Percentiles rank a stretch among this genome's conserved stretches.
Evolutionary conservation across 2,113 vertebrate species (phyloP).

Genomic region (Oriolus oriolus): DNA sequence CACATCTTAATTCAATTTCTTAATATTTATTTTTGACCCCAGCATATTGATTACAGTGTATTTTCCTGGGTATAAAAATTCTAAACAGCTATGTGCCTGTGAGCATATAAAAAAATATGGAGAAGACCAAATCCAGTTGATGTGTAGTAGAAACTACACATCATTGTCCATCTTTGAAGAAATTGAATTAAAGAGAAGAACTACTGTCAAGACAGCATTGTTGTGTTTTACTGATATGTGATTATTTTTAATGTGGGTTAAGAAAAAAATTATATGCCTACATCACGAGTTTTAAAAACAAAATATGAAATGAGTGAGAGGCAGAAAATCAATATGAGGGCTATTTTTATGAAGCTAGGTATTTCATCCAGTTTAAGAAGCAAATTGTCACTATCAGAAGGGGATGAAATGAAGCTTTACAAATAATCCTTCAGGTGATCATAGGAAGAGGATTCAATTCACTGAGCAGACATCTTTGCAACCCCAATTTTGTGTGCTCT

Average conservation of each 20-base stretch:
- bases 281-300: not conserved
- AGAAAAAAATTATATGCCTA: not conserved
- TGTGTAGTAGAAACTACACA: not conserved
- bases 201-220: not conserved
- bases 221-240: not conserved
- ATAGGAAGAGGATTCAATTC: not conserved
- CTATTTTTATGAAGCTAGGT: not conserved
- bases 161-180: not conserved
- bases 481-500: not conserved
- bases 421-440: not conserved
- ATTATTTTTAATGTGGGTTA: not conserved
- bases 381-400: not conserved
- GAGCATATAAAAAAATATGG: not conserved
- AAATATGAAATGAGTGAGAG: not conserved
- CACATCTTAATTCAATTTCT: not conserved
- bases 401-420: not conserved
- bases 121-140: not conserved
- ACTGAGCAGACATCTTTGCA: not conserved
- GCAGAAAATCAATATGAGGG: not conserved
- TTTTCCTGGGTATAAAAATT: not conserved
- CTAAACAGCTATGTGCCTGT: not conserved
- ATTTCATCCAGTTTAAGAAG: slow-evolving; percentile 41
- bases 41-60: not conserved
- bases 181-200: not conserved
- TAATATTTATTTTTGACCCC: not conserved